These are phyloP conservation scores for Zaprionus nigranus DNA, from an alignment of 1,140 invertebrate genomes.

Conservation along the genomic window DNA sequence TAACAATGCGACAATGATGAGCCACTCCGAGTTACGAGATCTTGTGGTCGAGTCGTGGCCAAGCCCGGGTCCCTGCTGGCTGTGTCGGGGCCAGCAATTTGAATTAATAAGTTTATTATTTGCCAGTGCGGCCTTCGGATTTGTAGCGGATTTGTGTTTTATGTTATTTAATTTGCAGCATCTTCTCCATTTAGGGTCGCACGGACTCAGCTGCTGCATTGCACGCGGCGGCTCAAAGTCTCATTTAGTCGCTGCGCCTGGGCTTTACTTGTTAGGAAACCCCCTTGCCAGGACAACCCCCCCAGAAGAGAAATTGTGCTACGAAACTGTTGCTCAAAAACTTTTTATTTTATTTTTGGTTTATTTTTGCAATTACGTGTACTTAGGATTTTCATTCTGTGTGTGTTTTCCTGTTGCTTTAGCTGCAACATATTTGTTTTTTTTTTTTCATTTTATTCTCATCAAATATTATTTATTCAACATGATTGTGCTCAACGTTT, in stretches of 20 bases:
- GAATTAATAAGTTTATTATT: slow-evolving; percentile 78
- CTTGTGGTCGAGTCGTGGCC: background rate
- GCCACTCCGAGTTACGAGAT: slow-evolving; percentile 13
- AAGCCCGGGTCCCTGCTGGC: slow-evolving; percentile 33
- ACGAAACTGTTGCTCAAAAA: background rate
- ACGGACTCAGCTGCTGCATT: slow-evolving; percentile 55
- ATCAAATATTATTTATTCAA: slow-evolving; percentile 59
- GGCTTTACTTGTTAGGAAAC: slow-evolving; percentile 20
- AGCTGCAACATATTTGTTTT: slow-evolving; percentile 43
- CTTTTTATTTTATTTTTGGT: slow-evolving; percentile 43
- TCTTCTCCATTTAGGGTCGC: slow-evolving; percentile 21
- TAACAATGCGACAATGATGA: slow-evolving; percentile 67
- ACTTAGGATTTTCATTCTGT: slow-evolving; percentile 47
- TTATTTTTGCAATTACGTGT: slow-evolving; percentile 50
- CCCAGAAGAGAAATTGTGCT: background rate
- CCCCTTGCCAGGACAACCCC: background rate
- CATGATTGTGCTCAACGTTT: slow-evolving; percentile 81
- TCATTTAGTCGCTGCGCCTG: slow-evolving; percentile 56
- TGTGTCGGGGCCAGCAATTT: slow-evolving; percentile 43
- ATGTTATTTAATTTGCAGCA: slow-evolving; percentile 71
- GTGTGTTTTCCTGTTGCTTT: slow-evolving; percentile 37
- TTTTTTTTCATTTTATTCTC: slow-evolving; percentile 15
- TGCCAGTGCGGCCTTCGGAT: slow-evolving; percentile 51
- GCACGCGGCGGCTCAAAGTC: slow-evolving; percentile 67
- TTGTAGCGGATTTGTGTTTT: slow-evolving; percentile 69